Percentiles rank a stretch among this genome's conserved stretches.
These are phyloP conservation scores for Molossus molossus DNA, from an alignment of 2,797 vertebrate genomes.

Conservation along the genomic window DNA sequence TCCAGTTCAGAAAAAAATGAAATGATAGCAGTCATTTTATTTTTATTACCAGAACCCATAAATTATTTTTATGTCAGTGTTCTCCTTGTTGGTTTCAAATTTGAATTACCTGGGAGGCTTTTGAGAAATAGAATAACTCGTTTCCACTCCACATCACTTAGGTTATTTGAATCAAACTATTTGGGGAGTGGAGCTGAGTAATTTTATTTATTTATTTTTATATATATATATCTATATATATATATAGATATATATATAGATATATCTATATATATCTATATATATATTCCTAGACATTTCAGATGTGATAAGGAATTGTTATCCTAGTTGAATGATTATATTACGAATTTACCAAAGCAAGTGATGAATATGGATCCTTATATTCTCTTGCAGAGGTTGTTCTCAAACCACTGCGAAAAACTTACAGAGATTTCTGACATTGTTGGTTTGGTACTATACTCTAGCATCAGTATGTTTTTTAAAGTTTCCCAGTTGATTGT, in stretches of 20 bases:
- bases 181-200: too few species aligned
- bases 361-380: neutral
- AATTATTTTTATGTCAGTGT: neutral
- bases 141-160: neutral
- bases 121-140: neutral
- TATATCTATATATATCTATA: too few species aligned
- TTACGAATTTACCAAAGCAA: neutral
- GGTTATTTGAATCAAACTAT: neutral
- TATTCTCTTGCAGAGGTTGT: neutral
- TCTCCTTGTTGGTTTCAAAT: neutral
- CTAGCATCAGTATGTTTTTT: constrained; percentile 24
- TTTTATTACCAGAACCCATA: neutral
- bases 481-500: constrained; percentile 7
- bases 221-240: neutral
- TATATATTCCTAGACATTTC: neutral
- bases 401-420: constrained; percentile 20
- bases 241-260: too few species aligned
- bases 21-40: neutral
- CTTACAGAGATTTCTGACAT: constrained; percentile 24
- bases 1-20: constrained; percentile 30
- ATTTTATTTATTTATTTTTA: neutral
- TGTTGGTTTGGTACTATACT: neutral
- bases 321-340: neutral
- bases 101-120: neutral
- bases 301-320: neutral